Evolutionary conservation across 2,888 invertebrate species (phyloP), one percentile per base, ranked within the genome.

Genomic region (Enchytraeus crypticus): DNA sequence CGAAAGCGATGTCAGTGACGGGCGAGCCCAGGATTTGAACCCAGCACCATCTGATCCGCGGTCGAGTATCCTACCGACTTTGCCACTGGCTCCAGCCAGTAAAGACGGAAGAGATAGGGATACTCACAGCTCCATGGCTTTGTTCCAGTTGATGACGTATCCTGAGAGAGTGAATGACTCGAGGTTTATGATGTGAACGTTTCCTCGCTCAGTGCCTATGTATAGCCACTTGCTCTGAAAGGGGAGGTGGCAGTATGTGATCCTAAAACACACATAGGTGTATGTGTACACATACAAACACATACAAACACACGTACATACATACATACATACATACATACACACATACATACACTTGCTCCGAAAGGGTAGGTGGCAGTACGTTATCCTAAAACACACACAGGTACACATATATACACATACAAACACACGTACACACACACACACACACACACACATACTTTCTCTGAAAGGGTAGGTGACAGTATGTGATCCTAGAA

Each of bases 91-190:
- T n/a, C n/a, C n/a, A n/a, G n/a, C n/a, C n/a, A n/a, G n/a, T n/a
- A n/a, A 38, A 38, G 38, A 38, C 38, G 8, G 38, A 18, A 38
- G 18, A 18, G 38, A 38, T 38, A n/a, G 11, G 29, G 32, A 33
- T 38, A 74, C 80, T 77, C 70, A 97, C 95, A 95, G 85, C 87
- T 97, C 98, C 81, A 98, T 97, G 74, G 96, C 93, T 84, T 98
- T 98, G 84, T 98, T 98, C 98, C 98, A 98, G 85, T 97, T 96
- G 84, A 98, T 93, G 81, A 95, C 86, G 84, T 98, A 98, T 68
- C 96, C 95, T 77, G 95, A 95, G 73, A 98, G 86, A 75, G 87
- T 85, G 83, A 98, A 98, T 73, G 88, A 88, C 82, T 96, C 96
- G 74, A 97, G 88, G 83, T 96, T 90, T 76, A 96, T 90, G 70